phyloP scores from a whole-genome alignment of 2,113 vertebrate genomes.

The Rhabdomys dilectus region DNA sequence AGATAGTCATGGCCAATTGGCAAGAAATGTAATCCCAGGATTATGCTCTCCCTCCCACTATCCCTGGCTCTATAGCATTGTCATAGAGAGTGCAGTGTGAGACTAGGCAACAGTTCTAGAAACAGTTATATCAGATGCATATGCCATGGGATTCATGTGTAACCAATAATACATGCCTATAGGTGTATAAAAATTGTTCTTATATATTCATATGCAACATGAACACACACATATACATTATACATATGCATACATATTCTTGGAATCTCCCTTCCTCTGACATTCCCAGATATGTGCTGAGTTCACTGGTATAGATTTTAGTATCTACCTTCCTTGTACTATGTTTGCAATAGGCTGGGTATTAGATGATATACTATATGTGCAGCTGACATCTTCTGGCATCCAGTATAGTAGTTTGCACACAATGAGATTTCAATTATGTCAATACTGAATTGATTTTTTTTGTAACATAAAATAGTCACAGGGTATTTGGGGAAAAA shows the following conservation, averaged over 20 bases:
- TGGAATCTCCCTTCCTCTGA: background rate
- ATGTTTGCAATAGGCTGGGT: background rate
- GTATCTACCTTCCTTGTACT: background rate
- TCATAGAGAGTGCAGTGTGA: background rate
- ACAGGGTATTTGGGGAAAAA: background rate
- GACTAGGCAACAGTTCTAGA: background rate
- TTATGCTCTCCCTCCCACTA: background rate
- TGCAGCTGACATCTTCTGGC: background rate
- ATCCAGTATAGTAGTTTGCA: background rate
- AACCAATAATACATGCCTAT: background rate
- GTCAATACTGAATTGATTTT: slow-evolving; percentile 25
- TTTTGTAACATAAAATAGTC: background rate
- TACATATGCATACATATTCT: background rate
- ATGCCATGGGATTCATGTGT: background rate
- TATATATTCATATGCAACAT: background rate
- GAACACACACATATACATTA: background rate
- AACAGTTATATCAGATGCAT: background rate
- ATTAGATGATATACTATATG: background rate
- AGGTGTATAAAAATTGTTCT: background rate
- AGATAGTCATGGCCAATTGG: background rate
- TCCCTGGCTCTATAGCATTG: background rate
- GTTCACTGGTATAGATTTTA: background rate
- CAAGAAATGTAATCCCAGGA: background rate
- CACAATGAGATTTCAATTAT: background rate
- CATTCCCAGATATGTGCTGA: background rate